These are phyloP conservation scores for Tetragonisca angustula DNA, from an alignment of 2,888 invertebrate genomes.

Conservation along the genomic window DNA sequence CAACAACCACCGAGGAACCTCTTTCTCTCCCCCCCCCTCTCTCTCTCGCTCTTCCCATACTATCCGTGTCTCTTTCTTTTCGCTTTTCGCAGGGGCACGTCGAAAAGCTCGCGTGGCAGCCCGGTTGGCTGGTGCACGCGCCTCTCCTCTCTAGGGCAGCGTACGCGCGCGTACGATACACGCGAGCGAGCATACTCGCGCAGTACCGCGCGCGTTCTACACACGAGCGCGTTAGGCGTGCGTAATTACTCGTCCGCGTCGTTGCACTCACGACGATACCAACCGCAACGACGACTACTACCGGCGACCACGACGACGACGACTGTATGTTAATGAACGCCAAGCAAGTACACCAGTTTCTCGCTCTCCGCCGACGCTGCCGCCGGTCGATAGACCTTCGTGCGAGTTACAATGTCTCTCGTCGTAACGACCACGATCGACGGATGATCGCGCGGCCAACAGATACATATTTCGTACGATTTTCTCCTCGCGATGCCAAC, in stretches of 20 bases:
- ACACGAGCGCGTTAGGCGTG: conserved; percentile 68
- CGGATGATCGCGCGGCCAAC: background rate
- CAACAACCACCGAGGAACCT: background rate
- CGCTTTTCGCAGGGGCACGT: background rate
- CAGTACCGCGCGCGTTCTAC: conserved; percentile 44
- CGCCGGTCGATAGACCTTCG: conserved; percentile 53
- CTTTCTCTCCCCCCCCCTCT: background rate
- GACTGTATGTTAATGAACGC: conserved; percentile 67
- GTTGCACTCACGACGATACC: conserved; percentile 49
- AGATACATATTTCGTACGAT: background rate
- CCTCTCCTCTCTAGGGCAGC: conserved; percentile 8
- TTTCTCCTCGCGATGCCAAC: conserved; percentile 6
- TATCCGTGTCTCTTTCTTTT: conserved; percentile 26
- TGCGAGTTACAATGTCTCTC: background rate
- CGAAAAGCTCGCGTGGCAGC: conserved; percentile 20
- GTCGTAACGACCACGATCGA: background rate
- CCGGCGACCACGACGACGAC: conserved; percentile 46
- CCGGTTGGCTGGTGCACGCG: background rate
- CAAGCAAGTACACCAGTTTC: conserved; percentile 56
- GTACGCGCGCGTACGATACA: conserved; percentile 1
- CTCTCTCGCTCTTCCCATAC: background rate
- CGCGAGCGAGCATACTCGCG: background rate
- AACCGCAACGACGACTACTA: conserved; percentile 42
- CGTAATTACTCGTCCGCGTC: conserved; percentile 70
- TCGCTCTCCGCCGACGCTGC: conserved; percentile 34